Evolutionary conservation across 2,888 invertebrate species (phyloP), one percentile per base, ranked within the genome.

Genomic region (Carabus problematicus): DNA sequence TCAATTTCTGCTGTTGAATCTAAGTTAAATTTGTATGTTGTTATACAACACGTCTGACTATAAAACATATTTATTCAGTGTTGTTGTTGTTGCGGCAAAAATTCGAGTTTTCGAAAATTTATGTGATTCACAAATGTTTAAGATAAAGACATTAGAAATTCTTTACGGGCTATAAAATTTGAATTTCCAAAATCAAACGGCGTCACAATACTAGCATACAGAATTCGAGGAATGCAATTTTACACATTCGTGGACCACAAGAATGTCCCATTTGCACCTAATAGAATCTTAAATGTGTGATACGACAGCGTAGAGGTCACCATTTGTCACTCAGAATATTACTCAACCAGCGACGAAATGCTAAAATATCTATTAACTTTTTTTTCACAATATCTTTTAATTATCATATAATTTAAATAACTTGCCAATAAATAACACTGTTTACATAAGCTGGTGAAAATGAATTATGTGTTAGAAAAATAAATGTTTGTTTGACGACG

Each of bases 131-230:
- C 43, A 60, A 60, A 60, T 19, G 16, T 52, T 19, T 18, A 55
- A 16, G 40, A 66, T 66, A 29, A 47, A 66, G 66, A 66, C 59
- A 66, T 66, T 54, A 49, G 12, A 29, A 49, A 59, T 66, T 59
- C 58, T 41, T 54, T 58, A 29, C 16, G 8, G 40, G 64, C 14
- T 58, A 59, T 66, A 66, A 66, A 45, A 66, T 66, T 59, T 66
- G 29, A 66, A 66, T 59, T 47, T 58, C 40, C 47, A 66, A 54
- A 59, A 59, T 66, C 66, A 58, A 8, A 39, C 1, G 7, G 56
- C 29, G 62, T 39, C 49, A 52, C 52, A 18, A 62, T 18, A 39
- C 49, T 62, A 49, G 43, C 64, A 64, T 9, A 43, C 19, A 56
- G 64, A 56, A 64, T 64, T 41, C 16, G 8, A 55, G 56, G 64